These are phyloP conservation scores for Lepidurus packardi DNA, from an alignment of 1,140 invertebrate genomes.

Conservation along the genomic window DNA sequence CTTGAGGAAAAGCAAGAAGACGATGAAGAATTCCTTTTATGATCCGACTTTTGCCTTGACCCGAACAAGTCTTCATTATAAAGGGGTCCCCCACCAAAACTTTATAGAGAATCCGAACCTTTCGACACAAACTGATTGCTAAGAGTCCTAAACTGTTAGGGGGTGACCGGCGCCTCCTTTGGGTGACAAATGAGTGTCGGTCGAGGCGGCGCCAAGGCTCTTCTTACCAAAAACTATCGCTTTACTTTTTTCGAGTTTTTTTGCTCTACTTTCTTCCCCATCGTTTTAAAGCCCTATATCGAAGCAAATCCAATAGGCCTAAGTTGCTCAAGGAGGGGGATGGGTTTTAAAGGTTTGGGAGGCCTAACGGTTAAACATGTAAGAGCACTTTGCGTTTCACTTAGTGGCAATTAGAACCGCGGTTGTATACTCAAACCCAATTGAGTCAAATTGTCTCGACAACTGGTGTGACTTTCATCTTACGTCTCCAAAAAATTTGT, in stretches of 20 bases:
- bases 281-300: neutral
- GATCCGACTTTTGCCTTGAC: no score
- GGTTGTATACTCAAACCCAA: neutral
- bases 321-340: neutral
- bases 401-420: conserved; percentile 21
- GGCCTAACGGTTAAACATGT: neutral
- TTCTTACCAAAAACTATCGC: neutral
- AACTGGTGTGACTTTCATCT: neutral
- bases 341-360: neutral
- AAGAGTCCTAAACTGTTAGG: neutral
- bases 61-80: no score
- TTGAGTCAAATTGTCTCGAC: neutral
- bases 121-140: neutral
- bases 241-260: neutral
- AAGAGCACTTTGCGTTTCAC: conserved; percentile 21
- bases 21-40: no score
- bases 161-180: neutral
- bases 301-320: neutral
- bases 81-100: no score
- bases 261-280: neutral
- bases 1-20: neutral
- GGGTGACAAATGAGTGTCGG: conserved; percentile 15
- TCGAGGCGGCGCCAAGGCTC: conserved; percentile 10
- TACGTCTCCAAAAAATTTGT: neutral
- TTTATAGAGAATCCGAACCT: neutral